Evolutionary conservation across 2,113 vertebrate species (phyloP).

Genomic region (Psilopsiagon aymara): DNA sequence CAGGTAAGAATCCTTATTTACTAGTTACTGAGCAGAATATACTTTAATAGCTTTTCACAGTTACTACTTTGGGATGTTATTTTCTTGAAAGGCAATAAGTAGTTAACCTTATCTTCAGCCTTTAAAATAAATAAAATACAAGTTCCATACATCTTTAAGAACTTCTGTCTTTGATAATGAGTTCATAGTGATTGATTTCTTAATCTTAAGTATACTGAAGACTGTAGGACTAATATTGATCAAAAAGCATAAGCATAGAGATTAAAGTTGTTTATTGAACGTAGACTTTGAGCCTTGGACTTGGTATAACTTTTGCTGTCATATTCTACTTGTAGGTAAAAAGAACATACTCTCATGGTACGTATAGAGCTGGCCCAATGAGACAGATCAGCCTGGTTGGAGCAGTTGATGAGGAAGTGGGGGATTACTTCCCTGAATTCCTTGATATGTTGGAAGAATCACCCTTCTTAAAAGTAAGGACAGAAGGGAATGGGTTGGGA

Average conservation of each 20-base stretch:
- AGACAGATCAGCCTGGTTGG: conserved; percentile 98
- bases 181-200: not conserved
- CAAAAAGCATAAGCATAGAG: not conserved
- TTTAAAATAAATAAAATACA: not conserved
- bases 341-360: conserved; percentile 96
- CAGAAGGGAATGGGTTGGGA: conserved; percentile 37
- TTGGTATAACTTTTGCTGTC: not conserved
- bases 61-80: not conserved
- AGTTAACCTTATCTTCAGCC: not conserved
- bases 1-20: conserved; percentile 3
- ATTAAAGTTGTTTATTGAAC: not conserved
- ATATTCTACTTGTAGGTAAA: conserved; percentile 84
- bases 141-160: not conserved
- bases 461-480: conserved; percentile 95
- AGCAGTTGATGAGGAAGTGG: conserved; percentile 97
- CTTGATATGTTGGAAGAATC: conserved; percentile 93
- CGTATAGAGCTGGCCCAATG: conserved; percentile 97
- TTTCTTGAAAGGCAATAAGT: not conserved
- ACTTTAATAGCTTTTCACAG: not conserved
- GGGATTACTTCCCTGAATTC: conserved; percentile 97
- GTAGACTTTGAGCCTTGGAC: not conserved
- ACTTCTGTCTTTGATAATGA: not conserved
- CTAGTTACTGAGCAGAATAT: not conserved
- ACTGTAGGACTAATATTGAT: not conserved
- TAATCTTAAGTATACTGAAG: not conserved